Percentiles rank a stretch among this genome's conserved stretches.
Conservation (phyloP, 1,140 invertebrate genomes). For the Brachionus koreanus region DNA sequence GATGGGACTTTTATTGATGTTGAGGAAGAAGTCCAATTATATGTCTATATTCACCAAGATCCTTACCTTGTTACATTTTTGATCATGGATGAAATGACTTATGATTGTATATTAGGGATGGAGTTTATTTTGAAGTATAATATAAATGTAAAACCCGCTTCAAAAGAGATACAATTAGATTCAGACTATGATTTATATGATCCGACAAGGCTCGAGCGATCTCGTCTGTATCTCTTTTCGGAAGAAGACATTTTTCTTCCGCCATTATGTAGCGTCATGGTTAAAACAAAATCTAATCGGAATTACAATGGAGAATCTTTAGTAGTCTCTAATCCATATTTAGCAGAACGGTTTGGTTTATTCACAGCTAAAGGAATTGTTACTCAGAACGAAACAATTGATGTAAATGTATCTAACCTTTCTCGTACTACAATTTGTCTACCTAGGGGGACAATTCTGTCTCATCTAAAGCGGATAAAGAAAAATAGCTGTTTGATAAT, state of each 20-base stretch:
- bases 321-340: neutral
- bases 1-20: neutral
- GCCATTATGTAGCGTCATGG: neutral
- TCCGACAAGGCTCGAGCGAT: neutral
- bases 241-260: neutral
- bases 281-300: neutral
- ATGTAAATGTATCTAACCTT: constrained; percentile 54
- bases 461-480: neutral
- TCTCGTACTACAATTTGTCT: constrained; percentile 50
- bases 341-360: neutral
- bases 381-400: constrained; percentile 46
- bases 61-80: neutral
- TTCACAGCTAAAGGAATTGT: neutral
- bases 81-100: neutral
- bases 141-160: neutral
- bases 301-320: neutral
- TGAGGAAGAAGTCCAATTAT: neutral
- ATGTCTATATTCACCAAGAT: neutral
- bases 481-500: neutral
- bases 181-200: neutral
- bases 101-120: neutral
- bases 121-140: neutral
- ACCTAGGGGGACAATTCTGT: constrained; percentile 25
- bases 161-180: neutral
- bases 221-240: neutral